These are phyloP conservation scores for Gymnothorax javanicus DNA, from an alignment of 2,797 vertebrate genomes.

Conservation along the genomic window DNA sequence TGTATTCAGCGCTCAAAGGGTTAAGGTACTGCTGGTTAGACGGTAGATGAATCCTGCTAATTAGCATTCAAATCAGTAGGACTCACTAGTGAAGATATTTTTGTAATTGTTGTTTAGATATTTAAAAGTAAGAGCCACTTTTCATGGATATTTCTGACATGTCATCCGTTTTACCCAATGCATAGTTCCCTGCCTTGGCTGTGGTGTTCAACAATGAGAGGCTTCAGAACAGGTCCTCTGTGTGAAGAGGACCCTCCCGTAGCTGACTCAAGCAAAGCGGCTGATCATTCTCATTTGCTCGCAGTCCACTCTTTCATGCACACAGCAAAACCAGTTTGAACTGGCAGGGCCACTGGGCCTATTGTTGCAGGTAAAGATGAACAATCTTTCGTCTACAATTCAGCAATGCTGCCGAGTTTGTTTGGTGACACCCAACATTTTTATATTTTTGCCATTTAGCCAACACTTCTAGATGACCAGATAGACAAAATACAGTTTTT, in stretches of 20 bases:
- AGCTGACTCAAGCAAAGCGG: background rate
- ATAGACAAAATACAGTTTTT: background rate
- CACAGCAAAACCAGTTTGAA: background rate
- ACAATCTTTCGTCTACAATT: background rate
- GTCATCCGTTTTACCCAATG: too few species aligned
- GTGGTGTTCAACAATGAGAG: too few species aligned
- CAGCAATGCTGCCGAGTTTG: background rate
- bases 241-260: background rate
- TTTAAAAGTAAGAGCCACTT: too few species aligned
- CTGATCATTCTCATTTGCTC: background rate
- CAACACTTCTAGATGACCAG: background rate
- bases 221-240: too few species aligned
- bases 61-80: too few species aligned
- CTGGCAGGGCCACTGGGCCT: background rate
- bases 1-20: too few species aligned
- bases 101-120: too few species aligned
- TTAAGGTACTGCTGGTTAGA: too few species aligned
- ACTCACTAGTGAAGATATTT: too few species aligned
- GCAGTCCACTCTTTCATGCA: background rate
- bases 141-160: too few species aligned
- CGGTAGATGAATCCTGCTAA: too few species aligned
- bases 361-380: background rate
- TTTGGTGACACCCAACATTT: background rate
- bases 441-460: background rate
- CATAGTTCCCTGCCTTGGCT: too few species aligned